Evolutionary conservation across 2,888 invertebrate genomes (phyloP).

Genomic region (Mystacides longicornis): DNA sequence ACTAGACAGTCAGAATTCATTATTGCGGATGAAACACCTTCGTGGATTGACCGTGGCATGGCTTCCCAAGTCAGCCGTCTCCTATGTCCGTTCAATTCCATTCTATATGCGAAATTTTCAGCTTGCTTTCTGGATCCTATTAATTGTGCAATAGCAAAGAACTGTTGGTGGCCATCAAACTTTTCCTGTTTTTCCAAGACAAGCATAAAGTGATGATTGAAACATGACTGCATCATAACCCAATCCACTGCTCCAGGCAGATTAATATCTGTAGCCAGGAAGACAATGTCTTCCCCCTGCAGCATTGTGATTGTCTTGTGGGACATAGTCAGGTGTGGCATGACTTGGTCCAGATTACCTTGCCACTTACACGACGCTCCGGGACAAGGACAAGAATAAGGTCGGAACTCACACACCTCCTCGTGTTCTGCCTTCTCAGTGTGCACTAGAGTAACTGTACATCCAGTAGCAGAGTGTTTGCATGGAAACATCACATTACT

Average conservation of each 20-base stretch:
- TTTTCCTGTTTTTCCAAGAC: slow-evolving; percentile 98
- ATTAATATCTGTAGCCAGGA: slow-evolving; percentile 98
- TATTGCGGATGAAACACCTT: slow-evolving; percentile 96
- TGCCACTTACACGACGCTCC: slow-evolving; percentile 99
- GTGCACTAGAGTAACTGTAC: slow-evolving; percentile 83
- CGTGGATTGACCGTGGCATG: slow-evolving; percentile 96
- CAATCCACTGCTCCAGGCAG: slow-evolving; percentile 98
- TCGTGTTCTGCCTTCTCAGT: slow-evolving; percentile 99
- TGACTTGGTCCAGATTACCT: slow-evolving; percentile 94
- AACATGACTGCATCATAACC: slow-evolving; percentile 99
- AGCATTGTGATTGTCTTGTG: slow-evolving; percentile 98
- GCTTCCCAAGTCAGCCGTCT: slow-evolving; percentile 98
- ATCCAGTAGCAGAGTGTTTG: slow-evolving; percentile 95
- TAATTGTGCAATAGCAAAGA: slow-evolving; percentile 97
- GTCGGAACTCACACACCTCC: slow-evolving; percentile 96
- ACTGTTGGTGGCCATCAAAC: slow-evolving; percentile 92
- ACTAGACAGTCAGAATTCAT: slow-evolving; percentile 97
- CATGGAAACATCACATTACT: slow-evolving; percentile 98
- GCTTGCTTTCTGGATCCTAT: slow-evolving; percentile 99
- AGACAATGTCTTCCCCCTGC: slow-evolving; percentile 99
- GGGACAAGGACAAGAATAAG: slow-evolving; percentile 99
- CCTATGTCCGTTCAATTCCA: slow-evolving; percentile 93
- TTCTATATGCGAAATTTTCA: slow-evolving; percentile 96
- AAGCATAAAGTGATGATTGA: slow-evolving; percentile 98
- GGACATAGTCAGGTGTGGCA: slow-evolving; percentile 95